Conservation (phyloP, 2,797 vertebrate species). For the Rhyacichthys aspro region DNA sequence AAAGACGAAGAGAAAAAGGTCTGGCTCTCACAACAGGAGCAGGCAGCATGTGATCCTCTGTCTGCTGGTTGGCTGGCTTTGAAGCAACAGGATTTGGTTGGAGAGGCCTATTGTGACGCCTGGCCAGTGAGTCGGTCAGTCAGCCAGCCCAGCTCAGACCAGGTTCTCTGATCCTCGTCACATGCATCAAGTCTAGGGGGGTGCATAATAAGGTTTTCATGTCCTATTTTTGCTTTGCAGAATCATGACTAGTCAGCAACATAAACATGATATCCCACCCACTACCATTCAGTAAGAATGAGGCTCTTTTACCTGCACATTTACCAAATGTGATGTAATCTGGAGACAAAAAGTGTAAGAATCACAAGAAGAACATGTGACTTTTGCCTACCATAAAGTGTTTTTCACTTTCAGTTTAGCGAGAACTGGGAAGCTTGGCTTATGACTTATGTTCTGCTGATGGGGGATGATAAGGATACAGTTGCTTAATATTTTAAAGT, state of each 20-base stretch:
- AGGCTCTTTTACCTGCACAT: neutral
- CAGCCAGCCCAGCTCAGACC: constrained; percentile 49
- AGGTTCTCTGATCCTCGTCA: constrained; percentile 70
- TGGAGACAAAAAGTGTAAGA: no score
- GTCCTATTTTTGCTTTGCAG: no score
- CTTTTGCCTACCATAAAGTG: neutral
- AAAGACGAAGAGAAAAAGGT: constrained; percentile 59
- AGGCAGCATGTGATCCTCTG: constrained; percentile 73
- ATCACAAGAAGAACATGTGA: no score
- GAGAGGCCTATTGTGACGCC: constrained; percentile 66
- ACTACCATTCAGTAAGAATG: no score
- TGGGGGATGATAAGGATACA: neutral
- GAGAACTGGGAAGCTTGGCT: neutral
- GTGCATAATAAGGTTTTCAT: constrained; percentile 19
- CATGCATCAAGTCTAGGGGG: constrained; percentile 58
- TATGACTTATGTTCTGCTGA: neutral
- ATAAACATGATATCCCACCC: no score
- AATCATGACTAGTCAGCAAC: no score
- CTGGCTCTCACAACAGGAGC: constrained; percentile 68
- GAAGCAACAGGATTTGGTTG: constrained; percentile 76
- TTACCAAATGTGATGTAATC: neutral
- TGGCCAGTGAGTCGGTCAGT: constrained; percentile 41
- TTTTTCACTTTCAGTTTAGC: neutral
- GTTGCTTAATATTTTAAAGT: constrained; percentile 7
- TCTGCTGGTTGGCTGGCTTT: constrained; percentile 73